phyloP scores from a whole-genome alignment of 2,888 invertebrate genomes.

The Gastracanthus pulcherrimus region DNA sequence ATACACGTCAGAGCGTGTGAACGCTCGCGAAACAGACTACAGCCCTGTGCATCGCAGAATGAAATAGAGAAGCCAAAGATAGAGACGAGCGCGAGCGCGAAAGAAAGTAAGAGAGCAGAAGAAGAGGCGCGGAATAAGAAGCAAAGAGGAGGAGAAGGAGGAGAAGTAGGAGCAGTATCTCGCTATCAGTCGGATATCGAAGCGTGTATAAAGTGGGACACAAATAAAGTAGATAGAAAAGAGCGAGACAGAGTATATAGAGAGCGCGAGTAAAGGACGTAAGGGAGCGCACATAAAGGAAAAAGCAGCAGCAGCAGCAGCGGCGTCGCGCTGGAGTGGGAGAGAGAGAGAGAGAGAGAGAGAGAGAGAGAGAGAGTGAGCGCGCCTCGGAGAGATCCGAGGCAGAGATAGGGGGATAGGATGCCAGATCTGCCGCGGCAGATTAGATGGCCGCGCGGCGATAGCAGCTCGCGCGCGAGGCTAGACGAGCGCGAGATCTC shows the following conservation, averaged over 20 bases:
- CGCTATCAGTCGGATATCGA: constrained; percentile 73
- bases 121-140: background rate
- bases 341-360: constrained; percentile 4
- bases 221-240: constrained; percentile 54
- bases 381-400: constrained; percentile 66
- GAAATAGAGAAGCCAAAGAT: background rate
- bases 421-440: constrained; percentile 74
- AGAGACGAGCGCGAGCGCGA: constrained; percentile 24
- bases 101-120: background rate
- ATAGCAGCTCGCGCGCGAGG: constrained; percentile 65
- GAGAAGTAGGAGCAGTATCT: constrained; percentile 16
- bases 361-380: constrained; percentile 32
- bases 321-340: background rate
- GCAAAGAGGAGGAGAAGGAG: background rate
- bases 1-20: constrained; percentile 9
- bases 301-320: background rate
- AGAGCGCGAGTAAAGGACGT: constrained; percentile 24
- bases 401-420: constrained; percentile 73
- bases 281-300: constrained; percentile 27
- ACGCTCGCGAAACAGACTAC: background rate
- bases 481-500: constrained; percentile 55
- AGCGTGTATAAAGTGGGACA: constrained; percentile 74
- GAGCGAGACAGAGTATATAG: constrained; percentile 48
- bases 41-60: no score
- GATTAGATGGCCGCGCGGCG: constrained; percentile 73